Conservation (phyloP, 2,888 invertebrate species). For the Nomada flava region DNA sequence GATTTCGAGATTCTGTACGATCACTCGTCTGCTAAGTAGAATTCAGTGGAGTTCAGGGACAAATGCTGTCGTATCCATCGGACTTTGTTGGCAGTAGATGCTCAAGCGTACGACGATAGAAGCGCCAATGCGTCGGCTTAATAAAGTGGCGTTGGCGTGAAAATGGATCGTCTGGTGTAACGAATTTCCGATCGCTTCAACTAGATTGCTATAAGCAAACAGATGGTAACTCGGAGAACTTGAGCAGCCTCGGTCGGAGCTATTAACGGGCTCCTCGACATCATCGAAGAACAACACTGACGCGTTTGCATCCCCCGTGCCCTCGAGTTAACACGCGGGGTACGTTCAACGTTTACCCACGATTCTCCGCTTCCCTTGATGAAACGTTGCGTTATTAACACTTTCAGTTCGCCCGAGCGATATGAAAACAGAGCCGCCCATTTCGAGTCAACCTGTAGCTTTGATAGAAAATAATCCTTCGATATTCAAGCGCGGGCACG, state of each 20-base stretch:
- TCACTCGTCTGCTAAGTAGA: no score
- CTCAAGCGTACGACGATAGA: no score
- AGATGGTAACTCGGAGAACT: conserved; percentile 50
- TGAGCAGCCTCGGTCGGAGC: conserved; percentile 26
- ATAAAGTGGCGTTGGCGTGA: conserved; percentile 22
- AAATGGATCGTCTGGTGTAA: conserved; percentile 1
- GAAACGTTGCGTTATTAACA: conserved; percentile 40
- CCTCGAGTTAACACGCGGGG: conserved; percentile 10
- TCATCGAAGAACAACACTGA: conserved; percentile 42
- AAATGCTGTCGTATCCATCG: no score
- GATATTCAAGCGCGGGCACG: no score
- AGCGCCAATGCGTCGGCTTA: background rate
- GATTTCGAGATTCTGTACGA: no score
- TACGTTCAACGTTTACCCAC: conserved; percentile 19
- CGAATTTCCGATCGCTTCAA: conserved; percentile 48
- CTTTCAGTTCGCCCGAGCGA: conserved; percentile 6
- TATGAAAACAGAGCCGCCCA: conserved; percentile 13
- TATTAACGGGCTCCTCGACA: conserved; percentile 37
- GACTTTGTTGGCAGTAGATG: no score
- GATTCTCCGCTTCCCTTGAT: conserved; percentile 9
- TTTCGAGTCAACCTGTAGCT: background rate
- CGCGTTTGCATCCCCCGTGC: conserved; percentile 28
- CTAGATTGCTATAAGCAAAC: conserved; percentile 33
- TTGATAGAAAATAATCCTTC: background rate
- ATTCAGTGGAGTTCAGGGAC: no score